Base-by-base conservation (phyloP, 2,113 vertebrate genomes). In the Periophthalmus modestus region DNA sequence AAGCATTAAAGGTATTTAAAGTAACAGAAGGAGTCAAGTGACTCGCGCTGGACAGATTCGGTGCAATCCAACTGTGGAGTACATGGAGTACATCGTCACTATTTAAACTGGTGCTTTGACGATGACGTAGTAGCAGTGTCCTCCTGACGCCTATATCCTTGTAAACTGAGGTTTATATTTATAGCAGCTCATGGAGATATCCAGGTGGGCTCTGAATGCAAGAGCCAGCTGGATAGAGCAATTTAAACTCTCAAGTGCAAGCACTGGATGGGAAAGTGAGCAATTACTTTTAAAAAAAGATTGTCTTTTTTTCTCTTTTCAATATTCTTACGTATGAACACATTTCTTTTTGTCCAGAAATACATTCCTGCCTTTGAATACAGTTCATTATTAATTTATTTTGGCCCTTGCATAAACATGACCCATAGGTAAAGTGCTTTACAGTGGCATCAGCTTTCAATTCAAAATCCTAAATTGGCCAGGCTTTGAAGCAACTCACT, bases 151-250 rank as follows among this genome's bases (percentile, higher is more conserved):
- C 11, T 34, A 34, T 34, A 62, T 43, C 16, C 18, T 14, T 28
- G 57, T 39, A 39, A 39, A 12, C 34, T 5, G 34, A 65, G 62
- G 19, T 65, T 65, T 43, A 65, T 65, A 39, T 65, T 65, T 65
- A 43, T 43, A 65, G 34, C 62, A 65, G 36, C 62, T n/a, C 19
- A 13, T 65, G 19, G 6, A 65, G 62, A 39, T 43, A 43, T 65
- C 18, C 34, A 39, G 34, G 33, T 65, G 33, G 33, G 6, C 34
- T 65, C 10, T 43, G 62, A 65, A 65, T 39, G 62, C 62, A 65
- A 36, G 16, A 65, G 36, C 62, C 62, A 65, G 62, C 62, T 43
- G 62, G 18, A 43, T 65, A 39, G 62, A 39, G 34, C 33, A 65
- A 34, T n/a, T 43, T 65, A 39, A 39, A 34, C 28, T 28, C 11